Evolutionary conservation across 23 tunicate genomes (phyloP), one percentile per base, ranked within the genome.

Genomic region (Trididemnum clinides): DNA sequence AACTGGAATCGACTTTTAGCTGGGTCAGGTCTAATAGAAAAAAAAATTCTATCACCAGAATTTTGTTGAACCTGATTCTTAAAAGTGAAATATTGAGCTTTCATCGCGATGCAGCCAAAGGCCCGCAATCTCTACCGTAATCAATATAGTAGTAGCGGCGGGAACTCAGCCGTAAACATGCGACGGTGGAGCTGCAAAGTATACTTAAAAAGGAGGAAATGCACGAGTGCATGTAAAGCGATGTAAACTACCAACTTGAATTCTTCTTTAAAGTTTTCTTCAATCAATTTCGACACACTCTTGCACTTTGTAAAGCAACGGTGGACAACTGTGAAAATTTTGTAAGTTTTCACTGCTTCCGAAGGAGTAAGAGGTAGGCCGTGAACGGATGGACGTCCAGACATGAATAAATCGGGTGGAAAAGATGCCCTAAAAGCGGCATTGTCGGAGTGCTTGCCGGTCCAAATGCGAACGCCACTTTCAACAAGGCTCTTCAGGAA

Each of bases 251-350:
- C 81, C 71, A 32, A 87, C 91, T 71, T 87, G 73, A 89, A 89
- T 77, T 89, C 94, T 34, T 89, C 94, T 30, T 64, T 82, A 34
- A 83, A 89, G 20, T 59, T 76, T n/a, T 64, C 38, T 34, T 73
- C 22, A 51, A 81, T 62, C 33, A 72, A 34, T 6, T 73, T 36
- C 34, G 64, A 50, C 21, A 65, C 85, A 0, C 35, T 49, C 3
- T 30, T 39, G 0, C 72, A 77, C 34, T 78, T 77, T 1, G 70
- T 50, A 18, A 89, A 64, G 38, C 85, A 66, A 19, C 94, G 80
- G 34, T 89, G 72, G 29, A 89, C 39, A 23, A 89, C 85, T 18
- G 78, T 50, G 51, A 89, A 89, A 39, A 57, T 63, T 10, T 72
- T 69, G 49, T 85, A 84, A 30, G 69, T 36, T 25, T 50, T 32